These are phyloP conservation scores for Lottia gigantea DNA, from an alignment of 2,888 invertebrate genomes.

Conservation along the genomic window DNA sequence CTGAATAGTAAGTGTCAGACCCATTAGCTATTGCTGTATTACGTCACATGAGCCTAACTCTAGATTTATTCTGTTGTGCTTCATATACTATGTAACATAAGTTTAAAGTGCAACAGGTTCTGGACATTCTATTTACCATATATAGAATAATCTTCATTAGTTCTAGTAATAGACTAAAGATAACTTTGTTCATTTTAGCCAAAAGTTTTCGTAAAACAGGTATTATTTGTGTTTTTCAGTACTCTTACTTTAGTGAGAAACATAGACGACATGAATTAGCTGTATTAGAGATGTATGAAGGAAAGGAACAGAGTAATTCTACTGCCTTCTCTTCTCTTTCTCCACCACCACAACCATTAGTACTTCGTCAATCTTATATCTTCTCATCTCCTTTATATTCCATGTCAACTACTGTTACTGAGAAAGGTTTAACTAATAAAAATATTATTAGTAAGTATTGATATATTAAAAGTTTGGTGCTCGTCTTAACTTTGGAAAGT, in stretches of 20 bases:
- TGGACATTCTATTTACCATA: too few species aligned
- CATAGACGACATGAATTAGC: constrained; percentile 91
- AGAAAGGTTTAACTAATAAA: constrained; percentile 89
- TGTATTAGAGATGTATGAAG: constrained; percentile 95
- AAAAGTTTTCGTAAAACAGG: not conserved
- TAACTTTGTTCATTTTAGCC: not conserved
- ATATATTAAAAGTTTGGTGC: too few species aligned
- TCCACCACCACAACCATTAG: constrained; percentile 74
- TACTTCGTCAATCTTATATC: constrained; percentile 88
- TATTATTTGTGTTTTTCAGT: constrained; percentile 68
- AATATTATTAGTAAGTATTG: constrained; percentile 80
- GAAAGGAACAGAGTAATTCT: constrained; percentile 84
- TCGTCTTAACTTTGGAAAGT: too few species aligned
- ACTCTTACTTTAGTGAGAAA: constrained; percentile 93
- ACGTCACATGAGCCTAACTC: too few species aligned
- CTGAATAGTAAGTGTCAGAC: too few species aligned
- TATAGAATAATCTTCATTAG: too few species aligned
- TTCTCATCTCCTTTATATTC: constrained; percentile 83
- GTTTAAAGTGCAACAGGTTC: too few species aligned
- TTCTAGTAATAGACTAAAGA: too few species aligned
- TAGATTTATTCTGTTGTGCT: too few species aligned
- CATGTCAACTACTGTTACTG: constrained; percentile 89
- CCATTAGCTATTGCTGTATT: too few species aligned
- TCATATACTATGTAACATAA: too few species aligned
- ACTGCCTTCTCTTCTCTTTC: constrained; percentile 86